These are phyloP conservation scores for Morpho helenor DNA, from an alignment of 2,888 invertebrate species.

Conservation along the genomic window DNA sequence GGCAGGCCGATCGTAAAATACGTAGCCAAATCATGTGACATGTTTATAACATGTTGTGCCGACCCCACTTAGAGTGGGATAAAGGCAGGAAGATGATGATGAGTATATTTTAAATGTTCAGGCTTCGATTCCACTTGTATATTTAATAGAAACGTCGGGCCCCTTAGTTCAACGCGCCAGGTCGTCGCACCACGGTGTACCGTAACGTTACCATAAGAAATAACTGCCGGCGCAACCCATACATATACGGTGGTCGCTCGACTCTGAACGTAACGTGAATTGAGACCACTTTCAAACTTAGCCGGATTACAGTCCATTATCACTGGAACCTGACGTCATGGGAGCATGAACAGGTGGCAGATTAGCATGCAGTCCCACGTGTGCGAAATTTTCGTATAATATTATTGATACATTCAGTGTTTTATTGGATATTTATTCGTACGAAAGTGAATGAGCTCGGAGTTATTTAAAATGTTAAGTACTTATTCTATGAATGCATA, in stretches of 20 bases:
- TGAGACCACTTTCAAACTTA: conserved; percentile 28
- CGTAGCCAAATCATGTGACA: too few species aligned
- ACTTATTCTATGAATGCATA: not conserved
- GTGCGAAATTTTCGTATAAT: conserved; percentile 24
- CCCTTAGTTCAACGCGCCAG: conserved; percentile 70
- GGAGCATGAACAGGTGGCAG: conserved; percentile 63
- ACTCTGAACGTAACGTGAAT: conserved; percentile 21
- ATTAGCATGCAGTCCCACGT: conserved; percentile 39
- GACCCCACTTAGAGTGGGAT: too few species aligned
- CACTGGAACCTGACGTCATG: conserved; percentile 61
- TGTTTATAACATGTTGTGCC: too few species aligned
- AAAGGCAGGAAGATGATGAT: too few species aligned
- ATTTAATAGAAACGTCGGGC: conserved; percentile 53
- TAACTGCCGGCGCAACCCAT: conserved; percentile 53
- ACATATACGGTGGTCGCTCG: conserved; percentile 47
- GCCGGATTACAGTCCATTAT: conserved; percentile 49
- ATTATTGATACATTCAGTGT: not conserved
- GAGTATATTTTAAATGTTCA: too few species aligned
- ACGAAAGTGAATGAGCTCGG: too few species aligned
- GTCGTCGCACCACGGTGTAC: conserved; percentile 70
- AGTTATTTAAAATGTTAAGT: not conserved
- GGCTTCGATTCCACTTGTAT: conserved; percentile 18
- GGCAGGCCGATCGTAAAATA: too few species aligned
- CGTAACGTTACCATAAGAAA: conserved; percentile 71
- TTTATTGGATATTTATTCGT: not conserved